Evolutionary conservation across 2,797 vertebrate genomes (phyloP).

Genomic region (Oryzias sinensis): DNA sequence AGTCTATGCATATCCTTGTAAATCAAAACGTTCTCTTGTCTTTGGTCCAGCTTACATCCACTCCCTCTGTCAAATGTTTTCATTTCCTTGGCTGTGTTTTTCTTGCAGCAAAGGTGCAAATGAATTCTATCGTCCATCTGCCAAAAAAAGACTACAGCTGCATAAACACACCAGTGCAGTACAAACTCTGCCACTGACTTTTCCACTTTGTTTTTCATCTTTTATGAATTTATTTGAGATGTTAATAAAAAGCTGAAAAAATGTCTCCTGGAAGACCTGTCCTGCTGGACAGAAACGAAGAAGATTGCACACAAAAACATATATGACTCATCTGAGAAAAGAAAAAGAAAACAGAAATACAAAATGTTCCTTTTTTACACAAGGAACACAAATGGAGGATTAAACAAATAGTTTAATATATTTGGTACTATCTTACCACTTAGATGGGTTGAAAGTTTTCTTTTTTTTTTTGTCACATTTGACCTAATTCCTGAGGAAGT

Average conservation of each 20-base stretch:
- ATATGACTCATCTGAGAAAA: too few species aligned
- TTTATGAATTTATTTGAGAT: conserved; percentile 41
- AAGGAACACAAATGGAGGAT: too few species aligned
- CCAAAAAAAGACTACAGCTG: conserved; percentile 48
- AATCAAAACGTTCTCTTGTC: conserved; percentile 56
- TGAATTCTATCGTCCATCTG: conserved; percentile 56
- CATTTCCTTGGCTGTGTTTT: conserved; percentile 50
- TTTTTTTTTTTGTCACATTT: too few species aligned
- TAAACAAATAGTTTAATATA: too few species aligned
- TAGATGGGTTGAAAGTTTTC: too few species aligned
- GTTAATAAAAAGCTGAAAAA: neutral
- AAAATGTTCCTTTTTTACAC: too few species aligned
- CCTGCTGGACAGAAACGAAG: conserved; percentile 40
- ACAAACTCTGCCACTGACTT: conserved; percentile 12
- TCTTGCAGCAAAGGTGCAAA: conserved; percentile 54
- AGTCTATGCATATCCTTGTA: conserved; percentile 59
- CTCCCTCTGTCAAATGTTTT: conserved; percentile 51
- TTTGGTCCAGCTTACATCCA: conserved; percentile 47
- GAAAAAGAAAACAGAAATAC: too few species aligned
- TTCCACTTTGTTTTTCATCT: conserved; percentile 38
- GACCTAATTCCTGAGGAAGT: too few species aligned
- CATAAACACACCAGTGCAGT: conserved; percentile 19
- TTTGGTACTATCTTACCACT: too few species aligned
- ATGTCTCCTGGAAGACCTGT: conserved; percentile 30
- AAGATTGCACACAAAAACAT: too few species aligned